Percentiles rank a stretch among this genome's conserved stretches.
These are phyloP conservation scores for Microtus pennsylvanicus DNA, from an alignment of 2,113 vertebrate species.

Conservation along the genomic window DNA sequence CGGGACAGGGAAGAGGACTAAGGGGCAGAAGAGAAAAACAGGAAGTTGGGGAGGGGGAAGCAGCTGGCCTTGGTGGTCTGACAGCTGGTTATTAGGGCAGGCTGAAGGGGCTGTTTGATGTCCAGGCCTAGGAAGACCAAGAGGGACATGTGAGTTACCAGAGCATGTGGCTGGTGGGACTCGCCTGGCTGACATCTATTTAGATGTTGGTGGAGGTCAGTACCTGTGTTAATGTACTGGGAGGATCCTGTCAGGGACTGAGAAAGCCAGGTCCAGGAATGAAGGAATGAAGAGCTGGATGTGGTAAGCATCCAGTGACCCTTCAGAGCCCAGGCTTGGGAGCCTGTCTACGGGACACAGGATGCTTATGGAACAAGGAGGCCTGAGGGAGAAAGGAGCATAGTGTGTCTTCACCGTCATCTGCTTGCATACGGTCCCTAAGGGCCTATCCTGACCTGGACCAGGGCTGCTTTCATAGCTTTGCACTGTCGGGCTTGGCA, in stretches of 20 bases:
- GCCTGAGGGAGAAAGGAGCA: not conserved
- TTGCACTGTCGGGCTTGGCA: not conserved
- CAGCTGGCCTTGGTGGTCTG: not conserved
- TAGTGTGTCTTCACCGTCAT: not conserved
- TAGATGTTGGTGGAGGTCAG: not conserved
- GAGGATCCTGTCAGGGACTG: not conserved
- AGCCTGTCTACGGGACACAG: not conserved
- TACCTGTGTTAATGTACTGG: not conserved
- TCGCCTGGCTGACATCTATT: accelerated
- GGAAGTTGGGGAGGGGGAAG: too few relatives aligned
- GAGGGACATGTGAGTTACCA: not conserved
- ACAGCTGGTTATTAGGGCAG: not conserved
- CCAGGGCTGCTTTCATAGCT: not conserved
- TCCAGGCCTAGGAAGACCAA: not conserved
- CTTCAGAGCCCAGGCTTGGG: not conserved
- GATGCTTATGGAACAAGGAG: not conserved
- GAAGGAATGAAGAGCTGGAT: too few relatives aligned
- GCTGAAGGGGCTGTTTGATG: not conserved
- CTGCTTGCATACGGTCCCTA: not conserved
- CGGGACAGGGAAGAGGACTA: too few relatives aligned
- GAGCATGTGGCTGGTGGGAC: not conserved
- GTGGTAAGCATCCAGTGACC: not conserved
- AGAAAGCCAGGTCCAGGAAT: not conserved
- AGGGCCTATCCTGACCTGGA: not conserved
- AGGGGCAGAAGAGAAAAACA: not conserved